These are phyloP conservation scores for Tiliqua scincoides DNA, from an alignment of 2,113 vertebrate species.

Conservation along the genomic window DNA sequence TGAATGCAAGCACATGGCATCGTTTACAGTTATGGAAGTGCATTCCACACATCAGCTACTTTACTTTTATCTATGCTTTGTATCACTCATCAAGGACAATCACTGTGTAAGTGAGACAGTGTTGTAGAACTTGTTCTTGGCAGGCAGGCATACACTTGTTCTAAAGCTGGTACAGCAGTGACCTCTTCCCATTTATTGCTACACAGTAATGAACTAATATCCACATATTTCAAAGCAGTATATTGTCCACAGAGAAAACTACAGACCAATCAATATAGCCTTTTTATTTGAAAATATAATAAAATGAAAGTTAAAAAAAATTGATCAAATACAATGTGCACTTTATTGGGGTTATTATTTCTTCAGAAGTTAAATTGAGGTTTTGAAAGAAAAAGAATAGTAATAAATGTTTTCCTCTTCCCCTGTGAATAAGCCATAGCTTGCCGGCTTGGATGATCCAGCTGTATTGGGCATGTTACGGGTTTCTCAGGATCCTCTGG, in stretches of 20 bases:
- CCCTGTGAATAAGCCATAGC: neutral
- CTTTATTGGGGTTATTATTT: neutral
- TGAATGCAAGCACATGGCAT: slow-evolving; percentile 67
- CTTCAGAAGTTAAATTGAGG: neutral
- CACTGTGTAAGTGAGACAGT: slow-evolving; percentile 12
- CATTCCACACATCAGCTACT: slow-evolving; percentile 58
- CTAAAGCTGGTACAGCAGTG: slow-evolving; percentile 19
- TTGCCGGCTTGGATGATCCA: neutral
- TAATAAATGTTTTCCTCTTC: neutral
- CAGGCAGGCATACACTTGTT: slow-evolving; percentile 18
- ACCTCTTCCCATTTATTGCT: slow-evolving; percentile 33
- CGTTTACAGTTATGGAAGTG: slow-evolving; percentile 68
- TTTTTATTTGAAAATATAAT: neutral
- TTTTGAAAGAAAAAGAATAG: neutral
- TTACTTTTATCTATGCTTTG: slow-evolving; percentile 61
- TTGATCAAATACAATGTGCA: slow-evolving; percentile 21
- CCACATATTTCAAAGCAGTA: slow-evolving; percentile 28
- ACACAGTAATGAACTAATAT: slow-evolving; percentile 32
- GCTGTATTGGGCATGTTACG: neutral
- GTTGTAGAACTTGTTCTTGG: slow-evolving; percentile 59
- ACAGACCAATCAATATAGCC: neutral
- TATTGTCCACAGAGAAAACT: slow-evolving; percentile 37
- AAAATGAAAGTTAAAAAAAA: neutral
- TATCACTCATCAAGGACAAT: slow-evolving; percentile 60
- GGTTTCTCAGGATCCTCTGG: neutral